These are phyloP conservation scores for Urosaurus nigricauda DNA, from an alignment of 2,797 vertebrate genomes.

Conservation along the genomic window DNA sequence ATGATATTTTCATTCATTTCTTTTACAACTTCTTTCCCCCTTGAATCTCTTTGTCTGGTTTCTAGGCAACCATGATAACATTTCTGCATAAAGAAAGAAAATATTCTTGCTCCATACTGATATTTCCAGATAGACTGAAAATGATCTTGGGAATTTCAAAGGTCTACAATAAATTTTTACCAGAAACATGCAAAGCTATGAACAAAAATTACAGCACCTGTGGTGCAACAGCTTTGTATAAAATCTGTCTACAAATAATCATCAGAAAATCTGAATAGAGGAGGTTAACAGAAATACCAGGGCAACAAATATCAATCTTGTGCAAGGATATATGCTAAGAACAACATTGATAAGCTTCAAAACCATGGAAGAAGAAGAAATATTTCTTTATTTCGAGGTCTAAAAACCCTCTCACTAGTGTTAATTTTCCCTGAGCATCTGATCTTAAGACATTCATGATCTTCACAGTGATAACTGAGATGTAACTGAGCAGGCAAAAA, in stretches of 20 bases:
- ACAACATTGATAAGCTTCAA: neutral
- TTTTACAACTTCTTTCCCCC: constrained; percentile 61
- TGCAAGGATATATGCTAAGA: neutral
- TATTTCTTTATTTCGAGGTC: neutral
- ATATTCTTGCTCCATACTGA: constrained; percentile 52
- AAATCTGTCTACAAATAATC: neutral
- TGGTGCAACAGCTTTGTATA: neutral
- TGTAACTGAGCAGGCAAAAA: neutral
- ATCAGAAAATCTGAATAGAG: neutral
- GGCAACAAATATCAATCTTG: neutral
- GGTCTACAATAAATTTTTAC: constrained; percentile 28
- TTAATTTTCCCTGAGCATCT: neutral
- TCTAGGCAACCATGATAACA: constrained; percentile 75
- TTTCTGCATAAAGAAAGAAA: constrained; percentile 60
- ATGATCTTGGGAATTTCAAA: constrained; percentile 52
- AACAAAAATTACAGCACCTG: neutral
- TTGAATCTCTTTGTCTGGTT: constrained; percentile 74
- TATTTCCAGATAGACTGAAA: constrained; percentile 59
- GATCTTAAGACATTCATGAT: neutral
- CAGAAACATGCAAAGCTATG: constrained; percentile 1
- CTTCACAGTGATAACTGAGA: neutral
- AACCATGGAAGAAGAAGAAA: neutral
- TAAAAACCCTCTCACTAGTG: neutral
- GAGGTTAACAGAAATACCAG: neutral
- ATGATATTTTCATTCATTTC: constrained; percentile 75